phyloP scores from a whole-genome alignment of 2,113 vertebrate genomes.

The Rhodinocichla rosea region DNA sequence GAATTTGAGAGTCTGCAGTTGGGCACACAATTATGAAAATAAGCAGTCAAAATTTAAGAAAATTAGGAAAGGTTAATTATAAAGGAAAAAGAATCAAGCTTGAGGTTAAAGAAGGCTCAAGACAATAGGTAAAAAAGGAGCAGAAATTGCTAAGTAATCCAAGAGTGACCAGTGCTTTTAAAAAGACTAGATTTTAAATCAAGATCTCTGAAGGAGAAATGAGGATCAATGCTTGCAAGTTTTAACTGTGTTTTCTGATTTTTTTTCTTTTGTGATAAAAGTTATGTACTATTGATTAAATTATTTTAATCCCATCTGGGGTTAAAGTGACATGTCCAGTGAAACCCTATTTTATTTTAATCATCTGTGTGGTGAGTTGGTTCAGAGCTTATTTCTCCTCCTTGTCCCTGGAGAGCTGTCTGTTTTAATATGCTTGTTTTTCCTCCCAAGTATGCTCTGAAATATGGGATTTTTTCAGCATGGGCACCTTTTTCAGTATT shows the following conservation, averaged over 20 bases:
- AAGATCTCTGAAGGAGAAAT: neutral
- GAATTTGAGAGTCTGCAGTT: neutral
- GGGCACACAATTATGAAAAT: neutral
- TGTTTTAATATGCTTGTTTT: neutral
- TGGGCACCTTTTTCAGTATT: neutral
- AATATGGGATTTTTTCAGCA: accelerated
- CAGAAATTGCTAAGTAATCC: neutral
- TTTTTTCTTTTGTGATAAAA: neutral
- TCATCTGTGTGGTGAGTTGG: neutral
- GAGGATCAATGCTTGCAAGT: neutral
- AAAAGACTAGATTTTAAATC: neutral
- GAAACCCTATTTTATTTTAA: neutral
- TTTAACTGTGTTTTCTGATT: neutral
- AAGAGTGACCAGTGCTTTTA: neutral
- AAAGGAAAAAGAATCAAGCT: neutral
- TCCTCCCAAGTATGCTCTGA: neutral
- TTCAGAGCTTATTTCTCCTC: neutral
- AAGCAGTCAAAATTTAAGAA: neutral
- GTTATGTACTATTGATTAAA: neutral
- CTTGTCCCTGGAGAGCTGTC: neutral
- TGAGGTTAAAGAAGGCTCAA: neutral
- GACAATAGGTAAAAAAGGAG: neutral
- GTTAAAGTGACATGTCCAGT: neutral
- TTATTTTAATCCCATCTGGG: neutral
- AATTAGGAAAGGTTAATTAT: neutral